Base-by-base conservation (phyloP, 1,140 invertebrate species). In the Leucophenga varia region DNA sequence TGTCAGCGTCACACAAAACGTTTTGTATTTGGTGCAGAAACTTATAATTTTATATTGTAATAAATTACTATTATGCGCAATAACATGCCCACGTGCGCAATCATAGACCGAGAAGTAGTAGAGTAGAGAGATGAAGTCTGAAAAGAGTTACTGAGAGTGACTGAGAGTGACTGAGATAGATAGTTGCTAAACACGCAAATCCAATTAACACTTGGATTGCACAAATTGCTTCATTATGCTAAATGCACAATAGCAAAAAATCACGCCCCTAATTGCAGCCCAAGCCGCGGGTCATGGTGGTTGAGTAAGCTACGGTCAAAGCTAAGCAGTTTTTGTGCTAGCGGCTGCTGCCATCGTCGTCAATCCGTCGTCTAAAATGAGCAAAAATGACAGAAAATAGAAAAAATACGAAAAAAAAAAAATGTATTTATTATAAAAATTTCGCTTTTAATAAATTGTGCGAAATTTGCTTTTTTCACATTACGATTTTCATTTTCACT, bases 231-330 rank as follows among this genome's bases (percentile, higher is more conserved):
- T 67, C 59, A 67, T 67, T 67, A 67, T 67, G 63, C 63, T 67
- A 61, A 65, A 63, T 67, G 63, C 56, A 61, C 64, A 67, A 59
- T 59, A 57, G 59, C 61, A 59, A 63, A 63, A n/a, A 67, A 67
- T 67, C 63, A 67, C 63, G 63, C 63, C 63, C 63, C 63, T 67
- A 67, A 67, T 67, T 67, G 63, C 63, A 59, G 22, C 22, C 22
- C 22, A 25, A 6, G 22, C 22, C 22, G 19, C 48, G 48, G 63
- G 59, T 67, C 63, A 67, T 67, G 63, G 63, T 59, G 59, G 52
- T 57, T 63, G 55, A 55, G 58, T 61, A n/a, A n/a, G n/a, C n/a
- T n/a, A n/a, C n/a, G n/a, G n/a, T n/a, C n/a, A n/a, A n/a, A n/a
- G n/a, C n/a, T n/a, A n/a, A n/a, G n/a, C n/a, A n/a, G n/a, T n/a